A percentile compares a stretch with the other conserved stretches of the same genome.
Conservation (phyloP, 2,888 invertebrate species). For the Acrobasis consociella region DNA sequence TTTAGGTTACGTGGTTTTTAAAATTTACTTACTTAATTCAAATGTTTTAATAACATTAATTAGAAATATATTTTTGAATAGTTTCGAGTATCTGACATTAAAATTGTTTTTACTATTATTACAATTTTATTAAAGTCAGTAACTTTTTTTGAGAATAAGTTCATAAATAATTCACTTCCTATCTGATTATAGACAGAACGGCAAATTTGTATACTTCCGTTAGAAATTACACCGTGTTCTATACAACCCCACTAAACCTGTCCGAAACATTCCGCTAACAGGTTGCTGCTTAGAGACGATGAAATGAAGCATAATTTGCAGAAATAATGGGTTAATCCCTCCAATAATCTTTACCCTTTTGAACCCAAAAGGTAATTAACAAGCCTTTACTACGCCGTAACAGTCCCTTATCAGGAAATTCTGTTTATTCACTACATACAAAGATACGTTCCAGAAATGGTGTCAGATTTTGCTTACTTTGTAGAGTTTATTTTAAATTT, state of each 20-base stretch:
- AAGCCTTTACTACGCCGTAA: conserved; percentile 27
- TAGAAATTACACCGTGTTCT: no score
- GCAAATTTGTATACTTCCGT: no score
- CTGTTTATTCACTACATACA: conserved; percentile 1
- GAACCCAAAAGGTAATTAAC: conserved; percentile 43
- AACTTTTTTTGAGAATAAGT: no score
- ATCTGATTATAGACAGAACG: no score
- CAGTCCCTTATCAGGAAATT: conserved; percentile 31
- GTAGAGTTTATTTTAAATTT: background rate
- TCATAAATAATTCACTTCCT: no score
- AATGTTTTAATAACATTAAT: no score
- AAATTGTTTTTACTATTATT: no score
- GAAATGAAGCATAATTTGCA: conserved; percentile 30
- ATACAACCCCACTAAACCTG: background rate
- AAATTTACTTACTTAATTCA: no score
- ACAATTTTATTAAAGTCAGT: no score
- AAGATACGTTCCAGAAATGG: conserved; percentile 1
- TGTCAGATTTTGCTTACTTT: background rate
- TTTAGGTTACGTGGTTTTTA: no score
- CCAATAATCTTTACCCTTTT: conserved; percentile 47
- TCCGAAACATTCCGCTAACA: conserved; percentile 14
- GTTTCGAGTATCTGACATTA: no score
- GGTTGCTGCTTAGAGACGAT: conserved; percentile 34
- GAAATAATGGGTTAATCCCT: conserved; percentile 35
- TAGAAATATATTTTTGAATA: no score